phyloP scores from a whole-genome alignment of 2,797 vertebrate genomes.

The Myiotriccus ornatus region DNA sequence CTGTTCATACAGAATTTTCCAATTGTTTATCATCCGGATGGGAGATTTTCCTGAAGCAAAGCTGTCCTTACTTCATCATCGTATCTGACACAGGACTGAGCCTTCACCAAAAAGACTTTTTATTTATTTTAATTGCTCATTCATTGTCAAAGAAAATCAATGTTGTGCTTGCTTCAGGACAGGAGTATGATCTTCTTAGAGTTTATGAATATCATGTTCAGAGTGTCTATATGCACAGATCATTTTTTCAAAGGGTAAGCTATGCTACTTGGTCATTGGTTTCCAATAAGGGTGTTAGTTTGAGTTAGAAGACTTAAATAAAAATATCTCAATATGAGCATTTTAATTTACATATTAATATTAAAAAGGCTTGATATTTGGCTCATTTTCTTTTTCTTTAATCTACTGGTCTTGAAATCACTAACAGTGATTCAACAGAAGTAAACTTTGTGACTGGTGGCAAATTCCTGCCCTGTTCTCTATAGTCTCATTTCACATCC shows the following conservation, averaged over 20 bases:
- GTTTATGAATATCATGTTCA: constrained; percentile 36
- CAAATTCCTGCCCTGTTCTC: neutral
- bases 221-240: neutral
- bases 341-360: neutral
- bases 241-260: constrained; percentile 43
- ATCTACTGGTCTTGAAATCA: neutral
- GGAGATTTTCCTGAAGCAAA: constrained; percentile 51
- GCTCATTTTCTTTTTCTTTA: neutral
- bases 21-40: constrained; percentile 51
- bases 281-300: neutral
- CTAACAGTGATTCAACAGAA: no score
- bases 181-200: constrained; percentile 42
- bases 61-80: constrained; percentile 58
- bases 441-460: neutral
- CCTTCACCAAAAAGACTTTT: constrained; percentile 6
- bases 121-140: constrained; percentile 54
- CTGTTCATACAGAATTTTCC: constrained; percentile 56
- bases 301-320: neutral
- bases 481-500: neutral
- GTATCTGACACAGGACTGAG: constrained; percentile 52
- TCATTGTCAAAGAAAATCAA: constrained; percentile 56
- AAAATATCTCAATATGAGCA: neutral
- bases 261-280: neutral
- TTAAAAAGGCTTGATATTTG: neutral
- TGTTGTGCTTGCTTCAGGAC: constrained; percentile 36